Conservation (phyloP, 2,888 invertebrate species). For the Morinoia aosen region DNA sequence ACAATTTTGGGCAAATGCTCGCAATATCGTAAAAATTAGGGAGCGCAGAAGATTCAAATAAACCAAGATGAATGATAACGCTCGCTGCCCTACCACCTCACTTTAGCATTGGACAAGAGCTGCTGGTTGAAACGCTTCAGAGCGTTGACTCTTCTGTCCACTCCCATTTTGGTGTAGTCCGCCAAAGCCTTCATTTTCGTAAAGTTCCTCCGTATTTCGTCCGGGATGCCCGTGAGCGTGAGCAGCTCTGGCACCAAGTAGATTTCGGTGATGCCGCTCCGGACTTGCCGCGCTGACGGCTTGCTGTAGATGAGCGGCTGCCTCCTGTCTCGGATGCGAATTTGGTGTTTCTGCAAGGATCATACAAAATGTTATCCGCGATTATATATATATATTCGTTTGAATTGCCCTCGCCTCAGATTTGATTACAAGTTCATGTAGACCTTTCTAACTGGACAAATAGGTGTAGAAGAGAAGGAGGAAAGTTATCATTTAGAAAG, state of each 20-base stretch:
- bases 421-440: no score
- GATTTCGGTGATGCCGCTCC: constrained; percentile 73
- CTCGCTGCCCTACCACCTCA: constrained; percentile 58
- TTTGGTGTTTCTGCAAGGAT: constrained; percentile 78
- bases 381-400: no score
- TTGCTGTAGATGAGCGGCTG: constrained; percentile 88
- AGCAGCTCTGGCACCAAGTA: constrained; percentile 88
- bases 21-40: neutral
- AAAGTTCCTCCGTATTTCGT: constrained; percentile 78
- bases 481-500: no score
- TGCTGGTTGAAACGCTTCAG: constrained; percentile 79
- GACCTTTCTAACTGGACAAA: no score
- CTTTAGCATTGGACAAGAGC: constrained; percentile 74
- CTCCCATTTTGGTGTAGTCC: constrained; percentile 82
- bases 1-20: constrained; percentile 18
- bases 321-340: constrained; percentile 76
- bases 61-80: neutral
- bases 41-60: neutral
- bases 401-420: no score
- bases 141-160: constrained; percentile 78
- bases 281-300: constrained; percentile 71
- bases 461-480: no score
- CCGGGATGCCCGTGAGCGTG: constrained; percentile 85
- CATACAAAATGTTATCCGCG: no score
- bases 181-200: constrained; percentile 81